These are phyloP conservation scores for Pterocles orientalis DNA, from an alignment of 2,113 vertebrate genomes.

Conservation along the genomic window DNA sequence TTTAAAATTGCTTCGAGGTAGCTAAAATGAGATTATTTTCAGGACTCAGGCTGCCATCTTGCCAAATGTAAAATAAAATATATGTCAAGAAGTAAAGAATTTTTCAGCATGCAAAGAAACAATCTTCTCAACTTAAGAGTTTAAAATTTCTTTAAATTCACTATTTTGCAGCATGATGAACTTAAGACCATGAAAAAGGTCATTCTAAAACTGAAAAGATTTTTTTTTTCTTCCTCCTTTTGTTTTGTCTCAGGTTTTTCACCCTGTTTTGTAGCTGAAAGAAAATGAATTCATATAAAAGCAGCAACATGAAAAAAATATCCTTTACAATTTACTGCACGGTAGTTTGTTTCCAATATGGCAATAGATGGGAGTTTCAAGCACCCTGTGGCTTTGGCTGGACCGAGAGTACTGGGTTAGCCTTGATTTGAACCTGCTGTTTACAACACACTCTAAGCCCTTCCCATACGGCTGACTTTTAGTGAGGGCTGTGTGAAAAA, in stretches of 20 bases:
- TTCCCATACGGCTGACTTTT: conserved; percentile 27
- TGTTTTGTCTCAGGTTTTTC: neutral
- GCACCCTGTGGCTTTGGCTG: conserved; percentile 66
- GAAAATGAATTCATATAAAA: conserved; percentile 11
- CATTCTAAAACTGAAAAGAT: neutral
- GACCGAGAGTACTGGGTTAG: conserved; percentile 49
- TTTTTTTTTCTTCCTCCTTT: neutral
- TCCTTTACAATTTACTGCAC: conserved; percentile 15
- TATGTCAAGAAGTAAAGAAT: neutral
- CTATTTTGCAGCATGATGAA: neutral
- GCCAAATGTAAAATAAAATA: neutral
- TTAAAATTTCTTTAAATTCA: neutral
- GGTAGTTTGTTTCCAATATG: conserved; percentile 51
- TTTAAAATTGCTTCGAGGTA: neutral
- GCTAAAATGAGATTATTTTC: neutral
- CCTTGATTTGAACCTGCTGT: conserved; percentile 70
- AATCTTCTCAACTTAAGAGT: neutral
- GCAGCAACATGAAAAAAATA: neutral
- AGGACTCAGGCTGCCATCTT: neutral
- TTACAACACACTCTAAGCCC: conserved; percentile 54
- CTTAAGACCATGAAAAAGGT: neutral
- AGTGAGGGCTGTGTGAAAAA: conserved; percentile 15
- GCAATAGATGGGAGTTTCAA: conserved; percentile 34
- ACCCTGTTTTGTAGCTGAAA: neutral
- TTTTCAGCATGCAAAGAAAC: neutral